Evolutionary conservation across 2,888 invertebrate species (phyloP), one percentile per base, ranked within the genome.

Genomic region (Mactromeris polynyma): DNA sequence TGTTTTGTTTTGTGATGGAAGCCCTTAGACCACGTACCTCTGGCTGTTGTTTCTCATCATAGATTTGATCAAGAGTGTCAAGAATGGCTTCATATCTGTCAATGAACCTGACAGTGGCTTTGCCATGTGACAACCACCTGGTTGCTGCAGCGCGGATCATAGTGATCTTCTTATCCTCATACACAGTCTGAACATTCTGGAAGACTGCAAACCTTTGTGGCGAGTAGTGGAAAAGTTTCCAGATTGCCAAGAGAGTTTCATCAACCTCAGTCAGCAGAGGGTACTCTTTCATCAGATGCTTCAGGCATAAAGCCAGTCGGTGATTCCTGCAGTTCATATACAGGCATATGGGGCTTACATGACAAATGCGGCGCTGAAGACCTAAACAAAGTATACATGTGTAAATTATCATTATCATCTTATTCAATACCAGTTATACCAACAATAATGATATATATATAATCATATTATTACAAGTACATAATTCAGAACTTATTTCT

Each of bases 291-390:
- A 87, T 46, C 51, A 84, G 31, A 17, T 85, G 88, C 26, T 81
- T 88, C 9, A 88, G 40, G 38, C 88, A 88, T 6, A 88, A 14
- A 3, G 88, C 88, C 3, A 88, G 58, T 11, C 46, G 46, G 36
- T 88, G 88, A 21, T 85, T 88, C 0, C 88, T n/a, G 33, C 88
- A 88, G 33, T 85, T 84, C 0, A 88, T 88, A 42, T 88, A 88
- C 4, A 85, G 7, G 26, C 46, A 73, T n/a, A 80, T 51, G 2
- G 88, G 88, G 9, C 40, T 81, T 4, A 54, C 17, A 42, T 78
- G 88, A 40, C 85, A 14, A 31, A 85, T 81, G n/a, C 88, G 17
- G 38, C 88, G 40, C 46, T 88, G 88, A 11, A 84, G 58, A 0
- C 88, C 88, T 88, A 46, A 46, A 46, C 58, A 51, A 51, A 42